These are phyloP conservation scores for Paedocypris sp. DNA, from an alignment of 2,113 vertebrate species.

Conservation along the genomic window DNA sequence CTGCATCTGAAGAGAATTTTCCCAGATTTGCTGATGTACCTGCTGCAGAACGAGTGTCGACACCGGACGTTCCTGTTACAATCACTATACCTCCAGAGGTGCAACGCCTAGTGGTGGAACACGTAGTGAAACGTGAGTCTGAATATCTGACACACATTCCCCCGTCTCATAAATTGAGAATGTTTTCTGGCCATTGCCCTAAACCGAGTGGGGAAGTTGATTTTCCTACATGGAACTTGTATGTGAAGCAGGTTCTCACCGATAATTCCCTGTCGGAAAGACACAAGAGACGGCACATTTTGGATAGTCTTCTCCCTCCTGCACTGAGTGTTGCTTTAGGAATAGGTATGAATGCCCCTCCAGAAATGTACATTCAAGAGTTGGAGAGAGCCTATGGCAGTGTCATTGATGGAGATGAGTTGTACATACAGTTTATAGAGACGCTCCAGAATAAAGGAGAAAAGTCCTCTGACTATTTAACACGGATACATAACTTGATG, in stretches of 20 bases:
- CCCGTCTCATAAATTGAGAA: neutral
- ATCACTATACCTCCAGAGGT: neutral
- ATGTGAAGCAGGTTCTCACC: neutral
- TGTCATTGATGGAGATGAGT: conserved; percentile 26
- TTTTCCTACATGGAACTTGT: neutral
- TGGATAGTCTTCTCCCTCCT: neutral
- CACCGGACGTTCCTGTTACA: neutral
- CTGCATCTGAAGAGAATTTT: neutral
- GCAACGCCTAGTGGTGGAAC: neutral
- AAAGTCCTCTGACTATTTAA: conserved; percentile 18
- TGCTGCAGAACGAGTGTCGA: neutral
- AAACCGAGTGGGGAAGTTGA: neutral
- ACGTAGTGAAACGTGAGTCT: neutral
- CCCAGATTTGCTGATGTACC: neutral
- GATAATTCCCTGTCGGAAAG: neutral
- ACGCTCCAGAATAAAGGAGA: conserved; percentile 17
- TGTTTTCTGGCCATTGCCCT: neutral
- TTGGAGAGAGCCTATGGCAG: conserved; percentile 28
- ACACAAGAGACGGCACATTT: neutral
- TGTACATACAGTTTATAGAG: conserved; percentile 27
- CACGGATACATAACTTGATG: conserved; percentile 8
- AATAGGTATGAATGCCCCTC: neutral
- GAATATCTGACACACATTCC: neutral
- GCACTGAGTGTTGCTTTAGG: neutral
- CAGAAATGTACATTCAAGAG: neutral